Conservation (phyloP, 2,113 vertebrate species). For the Chrysochloris asiatica region DNA sequence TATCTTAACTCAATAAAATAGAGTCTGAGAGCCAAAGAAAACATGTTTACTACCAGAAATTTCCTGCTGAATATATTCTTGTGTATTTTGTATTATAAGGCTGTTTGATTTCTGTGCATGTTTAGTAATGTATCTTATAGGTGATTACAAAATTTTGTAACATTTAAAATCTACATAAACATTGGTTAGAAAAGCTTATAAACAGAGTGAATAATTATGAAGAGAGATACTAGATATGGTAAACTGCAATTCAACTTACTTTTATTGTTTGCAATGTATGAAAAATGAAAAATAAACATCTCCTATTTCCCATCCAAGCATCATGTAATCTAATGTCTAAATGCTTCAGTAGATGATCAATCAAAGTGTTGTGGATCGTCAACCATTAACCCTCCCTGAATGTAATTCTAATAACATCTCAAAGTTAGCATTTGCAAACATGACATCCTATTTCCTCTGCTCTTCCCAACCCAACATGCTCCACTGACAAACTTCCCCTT, state of each 20-base stretch:
- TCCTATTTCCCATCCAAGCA: background rate
- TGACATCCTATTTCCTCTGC: background rate
- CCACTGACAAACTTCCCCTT: background rate
- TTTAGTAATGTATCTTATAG: background rate
- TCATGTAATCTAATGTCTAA: background rate
- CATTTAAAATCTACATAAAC: background rate
- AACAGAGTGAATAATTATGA: background rate
- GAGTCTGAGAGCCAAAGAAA: background rate
- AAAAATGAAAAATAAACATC: background rate
- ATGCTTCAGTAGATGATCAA: background rate
- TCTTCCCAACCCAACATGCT: background rate
- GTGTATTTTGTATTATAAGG: background rate
- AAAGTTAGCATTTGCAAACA: background rate
- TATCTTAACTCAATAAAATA: background rate
- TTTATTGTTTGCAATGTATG: too few relatives aligned
- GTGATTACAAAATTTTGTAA: background rate
- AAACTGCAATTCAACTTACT: background rate
- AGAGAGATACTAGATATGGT: background rate
- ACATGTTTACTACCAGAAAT: background rate
- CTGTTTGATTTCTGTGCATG: background rate
- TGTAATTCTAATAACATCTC: background rate
- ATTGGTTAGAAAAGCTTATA: background rate
- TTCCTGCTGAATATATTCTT: background rate
- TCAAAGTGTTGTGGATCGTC: background rate
- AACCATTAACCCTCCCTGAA: background rate